phyloP scores from a whole-genome alignment of 1,140 invertebrate genomes.

The Sinonovacula constricta region DNA sequence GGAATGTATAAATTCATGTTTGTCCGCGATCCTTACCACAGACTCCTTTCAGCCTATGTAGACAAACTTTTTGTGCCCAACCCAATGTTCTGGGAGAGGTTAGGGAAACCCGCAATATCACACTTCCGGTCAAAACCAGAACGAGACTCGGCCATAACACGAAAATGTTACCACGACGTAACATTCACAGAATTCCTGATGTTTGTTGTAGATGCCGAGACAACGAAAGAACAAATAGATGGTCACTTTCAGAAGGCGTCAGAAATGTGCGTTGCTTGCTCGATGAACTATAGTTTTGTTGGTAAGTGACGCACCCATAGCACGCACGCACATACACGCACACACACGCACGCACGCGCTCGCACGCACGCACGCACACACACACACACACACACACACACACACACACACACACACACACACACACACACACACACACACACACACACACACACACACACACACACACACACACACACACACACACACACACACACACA shows the following conservation, averaged over 20 bases:
- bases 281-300: conserved; percentile 19
- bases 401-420: too few relatives aligned
- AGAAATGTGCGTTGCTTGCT: conserved; percentile 23
- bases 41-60: conserved; percentile 37
- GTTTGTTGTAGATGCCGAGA: conserved; percentile 9
- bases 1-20: conserved; percentile 32
- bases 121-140: background rate
- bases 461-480: too few relatives aligned
- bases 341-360: too few relatives aligned
- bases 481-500: too few relatives aligned
- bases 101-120: conserved; percentile 18
- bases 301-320: too few relatives aligned
- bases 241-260: conserved; percentile 14
- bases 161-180: conserved; percentile 31
- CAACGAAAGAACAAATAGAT: conserved; percentile 1
- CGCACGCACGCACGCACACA: too few relatives aligned
- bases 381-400: too few relatives aligned
- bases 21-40: conserved; percentile 24
- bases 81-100: conserved; percentile 28
- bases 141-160: background rate
- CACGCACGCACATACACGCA: too few relatives aligned
- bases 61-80: conserved; percentile 40
- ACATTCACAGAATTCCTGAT: conserved; percentile 32
- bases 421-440: too few relatives aligned
- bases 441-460: too few relatives aligned